A percentile compares a stretch with the other conserved stretches of the same genome.
These are phyloP conservation scores for Tetragnatha versicolor DNA, from an alignment of 1,140 invertebrate species.

Conservation along the genomic window DNA sequence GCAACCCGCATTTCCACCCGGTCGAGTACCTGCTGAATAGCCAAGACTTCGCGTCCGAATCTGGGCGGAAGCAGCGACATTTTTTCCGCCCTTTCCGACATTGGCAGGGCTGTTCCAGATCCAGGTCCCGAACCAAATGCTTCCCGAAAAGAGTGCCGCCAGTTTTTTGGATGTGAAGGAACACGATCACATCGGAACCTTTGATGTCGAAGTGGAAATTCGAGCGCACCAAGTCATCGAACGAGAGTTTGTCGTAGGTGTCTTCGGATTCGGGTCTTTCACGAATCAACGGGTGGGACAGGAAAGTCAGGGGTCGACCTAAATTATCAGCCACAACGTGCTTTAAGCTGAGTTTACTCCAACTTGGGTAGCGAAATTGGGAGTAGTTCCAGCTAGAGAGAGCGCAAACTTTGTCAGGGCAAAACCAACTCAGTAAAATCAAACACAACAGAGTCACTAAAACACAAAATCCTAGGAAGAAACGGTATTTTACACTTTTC, in stretches of 20 bases:
- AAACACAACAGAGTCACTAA: slow-evolving; percentile 75
- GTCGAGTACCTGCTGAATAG: slow-evolving; percentile 98
- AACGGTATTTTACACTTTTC: slow-evolving; percentile 52
- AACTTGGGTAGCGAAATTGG: slow-evolving; percentile 59
- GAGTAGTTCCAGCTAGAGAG: slow-evolving; percentile 68
- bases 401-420: slow-evolving; percentile 84
- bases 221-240: slow-evolving; percentile 56
- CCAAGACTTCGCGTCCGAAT: slow-evolving; percentile 76
- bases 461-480: slow-evolving; percentile 71
- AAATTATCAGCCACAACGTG: slow-evolving; percentile 76
- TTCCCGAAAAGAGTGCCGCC: slow-evolving; percentile 92
- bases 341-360: slow-evolving; percentile 66
- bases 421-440: slow-evolving; percentile 86
- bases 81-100: slow-evolving; percentile 85
- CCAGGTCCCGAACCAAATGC: slow-evolving; percentile 92
- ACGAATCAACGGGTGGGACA: slow-evolving; percentile 48
- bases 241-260: slow-evolving; percentile 56
- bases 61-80: slow-evolving; percentile 76
- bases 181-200: slow-evolving; percentile 95
- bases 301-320: slow-evolving; percentile 55
- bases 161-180: slow-evolving; percentile 97
- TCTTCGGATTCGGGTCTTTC: slow-evolving; percentile 19
- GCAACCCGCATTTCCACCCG: slow-evolving; percentile 98
- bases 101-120: slow-evolving; percentile 84
- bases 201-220: slow-evolving; percentile 69